Conservation (phyloP, 64 coral and sea anemone species). For the Pocillopora damicornis region DNA sequence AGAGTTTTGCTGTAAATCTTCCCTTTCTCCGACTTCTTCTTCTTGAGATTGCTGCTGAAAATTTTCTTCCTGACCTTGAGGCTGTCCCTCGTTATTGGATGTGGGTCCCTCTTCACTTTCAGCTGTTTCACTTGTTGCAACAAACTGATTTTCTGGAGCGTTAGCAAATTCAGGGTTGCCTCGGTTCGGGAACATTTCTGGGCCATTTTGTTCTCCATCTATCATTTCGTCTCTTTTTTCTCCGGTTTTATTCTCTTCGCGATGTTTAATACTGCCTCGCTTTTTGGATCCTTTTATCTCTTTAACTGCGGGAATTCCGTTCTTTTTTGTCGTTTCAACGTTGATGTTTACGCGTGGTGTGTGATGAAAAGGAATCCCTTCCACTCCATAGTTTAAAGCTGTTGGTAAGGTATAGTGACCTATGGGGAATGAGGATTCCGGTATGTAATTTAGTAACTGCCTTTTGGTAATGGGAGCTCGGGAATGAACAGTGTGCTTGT, state of each 20-base stretch:
- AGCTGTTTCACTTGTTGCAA: conserved; percentile 9
- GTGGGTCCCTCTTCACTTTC: not conserved
- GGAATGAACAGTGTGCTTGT: not conserved
- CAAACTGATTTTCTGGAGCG: not conserved
- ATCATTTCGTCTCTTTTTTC: conserved; percentile 54
- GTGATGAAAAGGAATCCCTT: not conserved
- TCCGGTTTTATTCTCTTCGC: conserved; percentile 7
- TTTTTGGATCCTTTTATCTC: not conserved
- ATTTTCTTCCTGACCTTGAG: not conserved
- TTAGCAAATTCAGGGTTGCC: not conserved
- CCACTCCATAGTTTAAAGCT: not conserved
- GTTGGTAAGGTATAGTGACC: conserved; percentile 27
- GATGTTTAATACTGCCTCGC: not conserved
- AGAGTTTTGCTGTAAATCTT: not conserved
- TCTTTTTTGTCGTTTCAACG: conserved; percentile 47
- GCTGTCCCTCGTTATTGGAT: conserved; percentile 24
- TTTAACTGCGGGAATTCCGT: conserved; percentile 5
- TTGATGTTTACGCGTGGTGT: conserved; percentile 57
- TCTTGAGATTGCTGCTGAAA: not conserved
- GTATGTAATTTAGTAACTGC: conserved; percentile 54
- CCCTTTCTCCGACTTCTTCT: not conserved
- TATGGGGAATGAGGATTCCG: conserved; percentile 30
- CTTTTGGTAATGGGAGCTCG: conserved; percentile 55
- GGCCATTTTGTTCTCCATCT: not conserved
- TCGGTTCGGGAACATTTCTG: not conserved